A percentile compares a stretch with the other conserved stretches of the same genome.
phyloP scores from a whole-genome alignment of 2,797 vertebrate species.

The Manis pentadactyla region DNA sequence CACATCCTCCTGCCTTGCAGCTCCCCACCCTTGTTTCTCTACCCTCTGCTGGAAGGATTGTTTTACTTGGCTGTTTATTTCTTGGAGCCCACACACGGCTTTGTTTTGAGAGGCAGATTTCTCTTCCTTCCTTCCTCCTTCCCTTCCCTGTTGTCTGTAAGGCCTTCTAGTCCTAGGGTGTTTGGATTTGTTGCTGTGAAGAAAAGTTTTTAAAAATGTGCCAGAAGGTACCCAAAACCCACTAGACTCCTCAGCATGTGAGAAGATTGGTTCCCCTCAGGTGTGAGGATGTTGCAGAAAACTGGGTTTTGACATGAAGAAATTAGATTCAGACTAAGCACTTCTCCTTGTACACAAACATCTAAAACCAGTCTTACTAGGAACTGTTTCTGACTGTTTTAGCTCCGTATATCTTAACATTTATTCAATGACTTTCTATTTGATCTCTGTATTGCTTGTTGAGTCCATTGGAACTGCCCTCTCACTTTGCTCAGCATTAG shows the following conservation, averaged over 20 bases:
- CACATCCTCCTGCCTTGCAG: neutral
- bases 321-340: conserved; percentile 84
- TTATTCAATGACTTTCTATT: conserved; percentile 74
- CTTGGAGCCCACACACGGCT: conserved; percentile 58
- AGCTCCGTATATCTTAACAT: neutral
- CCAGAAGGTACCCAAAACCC: conserved; percentile 75
- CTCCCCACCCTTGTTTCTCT: neutral
- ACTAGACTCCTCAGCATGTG: neutral
- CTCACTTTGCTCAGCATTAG: conserved; percentile 38
- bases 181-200: conserved; percentile 68
- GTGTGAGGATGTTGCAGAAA: conserved; percentile 78
- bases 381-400: conserved; percentile 44
- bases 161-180: conserved; percentile 73
- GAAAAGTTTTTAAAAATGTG: conserved; percentile 74
- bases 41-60: conserved; percentile 30
- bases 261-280: conserved; percentile 50
- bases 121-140: conserved; percentile 71
- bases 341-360: conserved; percentile 51
- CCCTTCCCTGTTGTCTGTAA: conserved; percentile 33
- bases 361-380: conserved; percentile 36
- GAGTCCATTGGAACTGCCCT: conserved; percentile 70
- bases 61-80: conserved; percentile 72
- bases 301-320: conserved; percentile 76
- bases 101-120: conserved; percentile 71
- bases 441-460: conserved; percentile 81